Percentiles rank a stretch among this genome's conserved stretches.
Evolutionary conservation across 2,888 invertebrate genomes (phyloP).

Genomic region (Eilema griseolum): DNA sequence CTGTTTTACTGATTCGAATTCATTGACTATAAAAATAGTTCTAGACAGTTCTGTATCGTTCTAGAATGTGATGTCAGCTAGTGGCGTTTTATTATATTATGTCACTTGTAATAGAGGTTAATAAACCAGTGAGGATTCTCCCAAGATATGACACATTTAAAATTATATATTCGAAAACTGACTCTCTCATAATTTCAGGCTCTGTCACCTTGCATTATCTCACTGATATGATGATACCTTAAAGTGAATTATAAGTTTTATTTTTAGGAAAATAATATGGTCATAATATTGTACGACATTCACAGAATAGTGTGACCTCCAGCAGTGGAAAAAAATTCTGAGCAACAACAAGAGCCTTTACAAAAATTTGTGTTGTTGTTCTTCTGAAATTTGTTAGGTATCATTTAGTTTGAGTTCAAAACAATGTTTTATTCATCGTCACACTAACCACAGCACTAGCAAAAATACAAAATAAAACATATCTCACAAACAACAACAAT

Average conservation of each 20-base stretch:
- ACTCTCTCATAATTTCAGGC: no score
- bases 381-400: not conserved
- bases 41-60: not conserved
- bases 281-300: not conserved
- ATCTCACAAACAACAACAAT: slow-evolving; percentile 30
- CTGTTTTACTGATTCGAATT: not conserved
- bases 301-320: not conserved
- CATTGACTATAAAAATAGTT: not conserved
- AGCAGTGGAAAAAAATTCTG: not conserved
- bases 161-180: no score
- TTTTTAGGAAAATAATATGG: no score
- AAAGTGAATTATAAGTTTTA: no score
- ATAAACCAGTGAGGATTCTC: no score
- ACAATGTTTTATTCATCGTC: not conserved
- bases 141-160: no score
- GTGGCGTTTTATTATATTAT: not conserved
- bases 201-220: no score
- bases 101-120: not conserved
- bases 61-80: not conserved
- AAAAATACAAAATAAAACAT: slow-evolving; percentile 7
- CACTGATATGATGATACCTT: no score
- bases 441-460: not conserved
- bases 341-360: not conserved
- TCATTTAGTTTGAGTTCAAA: slow-evolving; percentile 5
- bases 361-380: not conserved